A percentile compares a stretch with the other conserved stretches of the same genome.
Evolutionary conservation across 2,797 vertebrate species (phyloP).

Genomic region (Ctenosaura bakeri): DNA sequence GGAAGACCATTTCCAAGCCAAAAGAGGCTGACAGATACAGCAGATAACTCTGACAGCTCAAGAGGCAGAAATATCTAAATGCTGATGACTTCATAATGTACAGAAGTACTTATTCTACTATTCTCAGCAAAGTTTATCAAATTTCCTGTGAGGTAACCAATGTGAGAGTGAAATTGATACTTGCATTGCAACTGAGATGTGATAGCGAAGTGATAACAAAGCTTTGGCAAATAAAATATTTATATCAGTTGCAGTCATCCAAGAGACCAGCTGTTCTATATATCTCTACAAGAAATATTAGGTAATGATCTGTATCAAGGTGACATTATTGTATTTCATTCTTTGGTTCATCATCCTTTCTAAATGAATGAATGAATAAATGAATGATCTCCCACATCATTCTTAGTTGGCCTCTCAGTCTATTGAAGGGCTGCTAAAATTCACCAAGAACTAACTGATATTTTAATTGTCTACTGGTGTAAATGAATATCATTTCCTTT

Average conservation of each 20-base stretch:
- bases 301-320: conserved; percentile 39
- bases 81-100: not conserved
- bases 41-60: not conserved
- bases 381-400: not conserved
- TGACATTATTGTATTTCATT: conserved; percentile 28
- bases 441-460: not conserved
- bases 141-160: conserved; percentile 15
- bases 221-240: conserved; percentile 51
- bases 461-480: not conserved
- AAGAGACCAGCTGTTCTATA: conserved; percentile 10
- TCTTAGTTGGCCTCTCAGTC: not conserved
- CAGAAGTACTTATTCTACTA: not conserved
- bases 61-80: conserved; percentile 22
- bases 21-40: not conserved
- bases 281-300: conserved; percentile 27
- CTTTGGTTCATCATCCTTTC: conserved; percentile 2
- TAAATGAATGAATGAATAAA: not conserved
- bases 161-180: conserved; percentile 45
- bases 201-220: conserved; percentile 49
- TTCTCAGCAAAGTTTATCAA: conserved; percentile 29
- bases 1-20: not conserved
- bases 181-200: conserved; percentile 39
- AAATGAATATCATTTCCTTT: not conserved
- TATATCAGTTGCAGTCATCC: conserved; percentile 42
- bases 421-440: conserved; percentile 4